Percentiles rank a stretch among this genome's conserved stretches.
These are phyloP conservation scores for Ptychobarbus kaznakovi DNA, from an alignment of 2,797 vertebrate species.

Conservation along the genomic window DNA sequence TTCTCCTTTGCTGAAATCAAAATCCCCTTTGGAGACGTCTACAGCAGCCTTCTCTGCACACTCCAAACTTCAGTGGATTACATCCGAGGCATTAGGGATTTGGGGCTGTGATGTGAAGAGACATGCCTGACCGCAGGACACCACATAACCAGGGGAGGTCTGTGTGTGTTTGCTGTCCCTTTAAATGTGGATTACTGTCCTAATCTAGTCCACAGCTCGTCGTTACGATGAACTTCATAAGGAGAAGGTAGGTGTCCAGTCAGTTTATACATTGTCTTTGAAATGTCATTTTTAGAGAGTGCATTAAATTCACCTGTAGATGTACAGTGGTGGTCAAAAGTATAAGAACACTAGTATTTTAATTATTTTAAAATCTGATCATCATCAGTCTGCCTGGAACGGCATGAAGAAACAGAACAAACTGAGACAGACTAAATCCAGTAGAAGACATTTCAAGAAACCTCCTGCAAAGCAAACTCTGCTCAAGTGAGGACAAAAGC, in stretches of 20 bases:
- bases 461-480: too few relatives aligned
- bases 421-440: not conserved
- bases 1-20: constrained; percentile 50
- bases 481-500: not conserved
- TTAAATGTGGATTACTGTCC: constrained; percentile 77
- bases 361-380: not conserved
- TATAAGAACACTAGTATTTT: not conserved
- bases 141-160: constrained; percentile 66
- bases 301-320: not conserved
- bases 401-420: too few relatives aligned
- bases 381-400: not conserved
- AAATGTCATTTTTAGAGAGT: not conserved
- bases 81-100: constrained; percentile 62
- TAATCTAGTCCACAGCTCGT: constrained; percentile 70
- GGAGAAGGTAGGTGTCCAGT: constrained; percentile 75
- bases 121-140: constrained; percentile 69
- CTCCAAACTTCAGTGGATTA: constrained; percentile 75
- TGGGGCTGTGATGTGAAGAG: constrained; percentile 61
- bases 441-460: not conserved
- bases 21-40: constrained; percentile 61
- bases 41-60: constrained; percentile 54
- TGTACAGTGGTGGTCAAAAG: not conserved
- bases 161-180: constrained; percentile 57
- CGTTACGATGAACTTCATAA: constrained; percentile 73
- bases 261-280: not conserved